Evolutionary conservation across 2,888 invertebrate genomes (phyloP), one percentile per base, ranked within the genome.

Genomic region (Syrphus vitripennis): DNA sequence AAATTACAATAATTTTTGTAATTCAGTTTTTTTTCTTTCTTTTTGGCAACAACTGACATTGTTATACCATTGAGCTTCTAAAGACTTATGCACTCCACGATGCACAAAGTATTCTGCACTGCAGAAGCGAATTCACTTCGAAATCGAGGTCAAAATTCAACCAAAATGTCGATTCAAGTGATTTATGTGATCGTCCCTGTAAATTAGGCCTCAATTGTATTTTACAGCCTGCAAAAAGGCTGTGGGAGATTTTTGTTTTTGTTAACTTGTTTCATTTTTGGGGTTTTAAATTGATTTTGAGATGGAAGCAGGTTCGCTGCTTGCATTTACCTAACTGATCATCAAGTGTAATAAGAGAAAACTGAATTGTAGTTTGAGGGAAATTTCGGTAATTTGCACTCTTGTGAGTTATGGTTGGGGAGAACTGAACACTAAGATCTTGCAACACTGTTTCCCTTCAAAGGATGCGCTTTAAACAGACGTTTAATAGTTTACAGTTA

Each of bases 1-100:
- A 86, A 86, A 86, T 86, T 82, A 86, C 82, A 86, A 86, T 86
- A 86, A 86, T 86, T 86, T 59, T 86, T 78, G 77, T 69, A 74
- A 82, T 40, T 63, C n/a, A n/a, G n/a, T 65, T 63, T 74, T 53
- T 65, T 72, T 67, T 40, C 10, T 16, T 12, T 26, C 10, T n/a
- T n/a, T n/a, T n/a, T n/a, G n/a, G n/a, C n/a, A n/a, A n/a, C n/a
- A 10, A 29, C 19, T 65, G 55, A 69, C 72, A 61, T 86, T 86
- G 69, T 86, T 63, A 42, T 7, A 63, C 55, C 37, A 24, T 67
- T 50, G 63, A 29, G 72, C 48, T 69, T 65, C 65, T 53, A 40
- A 61, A 61, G 59, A 10, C 16, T 45, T 16, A 12, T 21, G 19
- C 9, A 65, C 29, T 29, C n/a, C 50, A 45, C 53, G n/a, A n/a